Base-by-base conservation (phyloP, 2,888 invertebrate genomes). In the Bruchidius siliquastri region DNA sequence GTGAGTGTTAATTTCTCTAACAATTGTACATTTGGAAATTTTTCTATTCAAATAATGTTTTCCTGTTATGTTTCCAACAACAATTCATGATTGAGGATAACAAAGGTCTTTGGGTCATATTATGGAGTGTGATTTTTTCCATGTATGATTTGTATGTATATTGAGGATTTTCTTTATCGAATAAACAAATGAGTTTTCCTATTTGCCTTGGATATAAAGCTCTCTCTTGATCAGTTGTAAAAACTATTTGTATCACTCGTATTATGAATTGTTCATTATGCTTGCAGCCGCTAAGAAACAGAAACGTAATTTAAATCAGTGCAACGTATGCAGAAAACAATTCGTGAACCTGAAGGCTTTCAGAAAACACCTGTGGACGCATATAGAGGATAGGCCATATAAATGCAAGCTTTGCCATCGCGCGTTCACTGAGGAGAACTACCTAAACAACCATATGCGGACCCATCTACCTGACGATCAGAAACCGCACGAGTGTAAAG, bases 401-500 rank as follows among this genome's bases (percentile, higher is more conserved):
- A 86, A 86, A 79, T 87, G 87, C 76, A 86, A 86, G 78, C 76
- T 86, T 26, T 87, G 87, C 77, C 84, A 85, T 13, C 78, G 87
- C 32, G 84, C 84, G 69, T 87, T 87, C 75, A 87, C 86, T 0
- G 87, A 87, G 81, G 87, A 87, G 78, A 87, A 86, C 76, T 87
- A 87, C 77, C 78, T 87, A 69, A 87, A 87, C 75, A 87, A 87
- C 79, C 87, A 87, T 74, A 87, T 87, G 87, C 77, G 81, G 21
- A 81, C 80, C 10, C 82, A 82, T 73, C 73, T 82, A 8, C 87
- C 87, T 2, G 87, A 87, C 49, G 87, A 87, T 69, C 85, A 87
- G 73, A 88, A 88, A 77, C 87, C 87, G 0, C 87, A 88, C 76
- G 86, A 86, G 75, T 88, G 88, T 77, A 81, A 84, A 72, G 82